Conservation (phyloP, 2,113 vertebrate species). For the Galemys pyrenaicus region DNA sequence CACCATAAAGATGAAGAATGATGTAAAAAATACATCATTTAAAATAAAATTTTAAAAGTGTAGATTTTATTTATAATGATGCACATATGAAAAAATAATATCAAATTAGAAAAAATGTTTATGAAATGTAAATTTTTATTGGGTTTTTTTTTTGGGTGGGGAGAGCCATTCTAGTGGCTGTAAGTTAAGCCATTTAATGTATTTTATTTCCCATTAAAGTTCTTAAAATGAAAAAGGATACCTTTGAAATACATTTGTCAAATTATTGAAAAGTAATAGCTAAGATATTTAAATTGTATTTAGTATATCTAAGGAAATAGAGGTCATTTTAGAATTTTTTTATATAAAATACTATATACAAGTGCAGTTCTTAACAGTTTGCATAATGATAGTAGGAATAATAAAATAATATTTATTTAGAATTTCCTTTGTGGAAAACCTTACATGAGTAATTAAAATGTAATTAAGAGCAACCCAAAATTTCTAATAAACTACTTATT, state of each 20-base stretch:
- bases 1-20: too few species aligned
- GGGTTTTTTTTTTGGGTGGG: not conserved
- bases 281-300: not conserved
- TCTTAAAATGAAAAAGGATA: constrained; percentile 12
- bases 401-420: not conserved
- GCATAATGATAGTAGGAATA: not conserved
- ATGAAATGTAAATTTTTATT: not conserved
- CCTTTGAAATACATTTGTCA: constrained; percentile 42
- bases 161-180: not conserved
- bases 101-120: not conserved
- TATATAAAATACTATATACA: not conserved
- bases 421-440: constrained; percentile 29
- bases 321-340: constrained; percentile 20
- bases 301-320: not conserved
- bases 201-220: constrained; percentile 40
- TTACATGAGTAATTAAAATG: not conserved
- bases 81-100: too few species aligned
- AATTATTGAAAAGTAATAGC: not conserved
- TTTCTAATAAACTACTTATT: not conserved
- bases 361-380: not conserved
- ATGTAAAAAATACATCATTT: too few species aligned
- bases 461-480: not conserved
- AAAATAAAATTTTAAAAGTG: too few species aligned
- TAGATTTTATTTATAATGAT: not conserved
- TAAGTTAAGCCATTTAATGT: not conserved